phyloP scores from a whole-genome alignment of 2,113 vertebrate genomes.

The Epinephelus moara region DNA sequence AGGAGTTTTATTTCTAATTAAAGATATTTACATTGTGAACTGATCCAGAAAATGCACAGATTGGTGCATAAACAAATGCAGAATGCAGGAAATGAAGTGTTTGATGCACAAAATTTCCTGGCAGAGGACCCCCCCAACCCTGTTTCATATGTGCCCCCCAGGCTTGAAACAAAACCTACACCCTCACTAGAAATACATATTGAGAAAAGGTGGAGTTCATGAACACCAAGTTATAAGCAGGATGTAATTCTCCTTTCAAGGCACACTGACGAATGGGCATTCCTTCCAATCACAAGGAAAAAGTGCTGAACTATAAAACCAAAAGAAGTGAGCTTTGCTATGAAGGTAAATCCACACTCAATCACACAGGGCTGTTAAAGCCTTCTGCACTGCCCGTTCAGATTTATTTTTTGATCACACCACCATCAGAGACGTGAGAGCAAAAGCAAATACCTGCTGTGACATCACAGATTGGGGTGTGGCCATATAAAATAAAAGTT shows the following conservation, averaged over 20 bases:
- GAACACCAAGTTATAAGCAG: background rate
- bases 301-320: background rate
- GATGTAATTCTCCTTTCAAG: background rate
- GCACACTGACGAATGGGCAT: background rate
- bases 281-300: background rate
- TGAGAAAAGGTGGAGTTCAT: background rate
- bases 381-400: background rate
- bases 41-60: no score
- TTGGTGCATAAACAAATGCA: no score
- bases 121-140: no score
- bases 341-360: background rate
- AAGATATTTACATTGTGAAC: no score
- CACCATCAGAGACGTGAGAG: background rate
- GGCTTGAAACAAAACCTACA: no score
- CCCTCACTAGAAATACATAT: background rate
- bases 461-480: slow-evolving; percentile 1
- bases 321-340: slow-evolving; percentile 15
- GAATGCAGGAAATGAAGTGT: no score
- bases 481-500: slow-evolving; percentile 10
- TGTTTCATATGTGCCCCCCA: no score
- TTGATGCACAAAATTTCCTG: no score
- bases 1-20: no score
- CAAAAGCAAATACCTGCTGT: background rate
- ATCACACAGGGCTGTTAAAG: background rate
- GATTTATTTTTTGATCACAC: background rate